These are phyloP conservation scores for Bettongia penicillata DNA, from an alignment of 2,113 vertebrate genomes.

Conservation along the genomic window DNA sequence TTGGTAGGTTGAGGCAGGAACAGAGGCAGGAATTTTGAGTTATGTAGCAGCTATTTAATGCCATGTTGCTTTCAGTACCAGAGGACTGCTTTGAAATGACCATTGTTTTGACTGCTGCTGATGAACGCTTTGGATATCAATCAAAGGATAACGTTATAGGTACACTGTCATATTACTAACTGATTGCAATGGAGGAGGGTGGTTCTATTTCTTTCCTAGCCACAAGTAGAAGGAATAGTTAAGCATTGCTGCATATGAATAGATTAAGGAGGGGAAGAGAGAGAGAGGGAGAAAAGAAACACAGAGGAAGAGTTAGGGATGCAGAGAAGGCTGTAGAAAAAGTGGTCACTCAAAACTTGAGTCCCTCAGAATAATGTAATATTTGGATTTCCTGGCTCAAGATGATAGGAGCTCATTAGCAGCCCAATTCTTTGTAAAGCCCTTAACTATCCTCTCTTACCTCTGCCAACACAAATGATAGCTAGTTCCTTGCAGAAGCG, in stretches of 20 bases:
- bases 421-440: background rate
- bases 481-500: background rate
- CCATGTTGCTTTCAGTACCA: background rate
- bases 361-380: conserved; percentile 58
- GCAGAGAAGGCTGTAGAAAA: conserved; percentile 18
- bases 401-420: background rate
- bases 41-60: background rate
- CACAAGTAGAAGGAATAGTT: conserved; percentile 4
- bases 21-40: background rate
- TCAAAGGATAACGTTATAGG: conserved; percentile 2
- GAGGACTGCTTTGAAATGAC: background rate
- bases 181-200: conserved; percentile 9
- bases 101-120: background rate
- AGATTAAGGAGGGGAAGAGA: background rate
- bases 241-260: background rate
- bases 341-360: conserved; percentile 19
- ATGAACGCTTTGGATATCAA: conserved; percentile 1
- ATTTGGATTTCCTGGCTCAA: conserved; percentile 36
- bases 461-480: background rate
- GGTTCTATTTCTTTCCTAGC: background rate
- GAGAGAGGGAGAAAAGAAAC: background rate
- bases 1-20: background rate
- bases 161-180: conserved; percentile 27
- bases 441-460: background rate
- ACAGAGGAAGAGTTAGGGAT: background rate